Evolutionary conservation across 1,140 invertebrate genomes (phyloP).

Genomic region (Hylaeus anthracinus): DNA sequence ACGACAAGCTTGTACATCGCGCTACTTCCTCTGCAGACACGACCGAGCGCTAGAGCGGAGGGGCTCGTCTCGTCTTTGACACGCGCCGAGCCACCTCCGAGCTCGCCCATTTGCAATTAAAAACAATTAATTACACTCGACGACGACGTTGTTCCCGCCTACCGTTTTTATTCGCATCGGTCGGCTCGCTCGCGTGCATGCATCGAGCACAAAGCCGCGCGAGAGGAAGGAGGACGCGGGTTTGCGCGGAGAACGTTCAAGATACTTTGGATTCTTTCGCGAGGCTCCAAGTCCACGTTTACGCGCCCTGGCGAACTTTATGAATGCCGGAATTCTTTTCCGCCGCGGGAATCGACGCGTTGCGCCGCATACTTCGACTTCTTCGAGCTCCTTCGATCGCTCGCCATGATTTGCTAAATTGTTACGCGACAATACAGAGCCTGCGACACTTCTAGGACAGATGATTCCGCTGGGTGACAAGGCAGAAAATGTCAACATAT

Average conservation of each 20-base stretch:
- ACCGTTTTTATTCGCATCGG: slow-evolving; percentile 22
- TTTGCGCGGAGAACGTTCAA: slow-evolving; percentile 5
- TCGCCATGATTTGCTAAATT: too few species aligned
- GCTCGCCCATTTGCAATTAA: slow-evolving; percentile 36
- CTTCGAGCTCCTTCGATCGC: not conserved
- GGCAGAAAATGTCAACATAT: too few species aligned
- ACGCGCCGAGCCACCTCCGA: not conserved
- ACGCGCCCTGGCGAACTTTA: slow-evolving; percentile 41
- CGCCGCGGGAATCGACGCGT: slow-evolving; percentile 12
- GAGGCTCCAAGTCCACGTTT: slow-evolving; percentile 27
- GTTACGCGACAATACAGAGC: not conserved
- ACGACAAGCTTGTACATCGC: slow-evolving; percentile 12
- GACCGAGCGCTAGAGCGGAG: too few species aligned
- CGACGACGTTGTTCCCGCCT: slow-evolving; percentile 1
- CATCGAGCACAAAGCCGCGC: not conserved
- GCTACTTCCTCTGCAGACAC: not conserved
- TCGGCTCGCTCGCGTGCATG: not conserved
- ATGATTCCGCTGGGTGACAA: too few species aligned
- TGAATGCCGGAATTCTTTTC: slow-evolving; percentile 41
- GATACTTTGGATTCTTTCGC: slow-evolving; percentile 43
- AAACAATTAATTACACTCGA: slow-evolving; percentile 50
- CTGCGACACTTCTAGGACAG: too few species aligned
- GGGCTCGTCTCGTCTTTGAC: slow-evolving; percentile 26
- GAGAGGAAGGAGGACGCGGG: not conserved
- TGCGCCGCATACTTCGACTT: slow-evolving; percentile 10